A percentile compares a stretch with the other conserved stretches of the same genome.
These are phyloP conservation scores for Leucoraja erinaceus DNA, from an alignment of 2,113 vertebrate genomes.

Conservation along the genomic window DNA sequence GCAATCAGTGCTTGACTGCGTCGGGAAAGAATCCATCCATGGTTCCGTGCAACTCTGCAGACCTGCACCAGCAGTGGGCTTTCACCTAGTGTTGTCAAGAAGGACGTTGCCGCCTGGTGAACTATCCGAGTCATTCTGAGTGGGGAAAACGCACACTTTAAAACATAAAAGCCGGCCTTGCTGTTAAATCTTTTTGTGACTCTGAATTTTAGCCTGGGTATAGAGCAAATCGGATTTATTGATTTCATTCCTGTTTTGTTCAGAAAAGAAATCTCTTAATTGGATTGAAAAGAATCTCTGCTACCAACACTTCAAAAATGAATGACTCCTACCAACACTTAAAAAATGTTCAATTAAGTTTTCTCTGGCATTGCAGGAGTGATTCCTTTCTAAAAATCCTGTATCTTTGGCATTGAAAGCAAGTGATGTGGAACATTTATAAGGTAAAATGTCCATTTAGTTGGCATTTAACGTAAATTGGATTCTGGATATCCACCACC, in stretches of 20 bases:
- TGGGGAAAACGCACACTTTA: background rate
- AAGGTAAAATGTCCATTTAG: background rate
- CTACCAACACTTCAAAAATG: no score
- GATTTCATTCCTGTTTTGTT: background rate
- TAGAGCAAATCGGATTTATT: background rate
- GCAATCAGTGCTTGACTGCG: constrained; percentile 65
- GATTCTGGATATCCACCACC: background rate
- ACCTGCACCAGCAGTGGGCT: constrained; percentile 71
- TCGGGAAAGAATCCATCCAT: constrained; percentile 57
- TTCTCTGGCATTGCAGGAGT: background rate
- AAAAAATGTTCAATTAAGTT: background rate
- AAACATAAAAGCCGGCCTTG: background rate
- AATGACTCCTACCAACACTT: no score
- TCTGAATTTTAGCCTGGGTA: background rate
- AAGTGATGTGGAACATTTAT: background rate
- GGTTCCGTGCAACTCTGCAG: constrained; percentile 57
- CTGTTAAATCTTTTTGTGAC: background rate
- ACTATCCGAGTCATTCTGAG: background rate
- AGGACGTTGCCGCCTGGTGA: background rate
- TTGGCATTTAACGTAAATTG: background rate
- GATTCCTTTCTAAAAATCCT: background rate
- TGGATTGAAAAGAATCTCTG: background rate
- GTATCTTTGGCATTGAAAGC: background rate
- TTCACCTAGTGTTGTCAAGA: constrained; percentile 59
- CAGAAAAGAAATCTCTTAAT: background rate